These are phyloP conservation scores for Condylostylus longicornis DNA, from an alignment of 1,140 invertebrate genomes.

Conservation along the genomic window DNA sequence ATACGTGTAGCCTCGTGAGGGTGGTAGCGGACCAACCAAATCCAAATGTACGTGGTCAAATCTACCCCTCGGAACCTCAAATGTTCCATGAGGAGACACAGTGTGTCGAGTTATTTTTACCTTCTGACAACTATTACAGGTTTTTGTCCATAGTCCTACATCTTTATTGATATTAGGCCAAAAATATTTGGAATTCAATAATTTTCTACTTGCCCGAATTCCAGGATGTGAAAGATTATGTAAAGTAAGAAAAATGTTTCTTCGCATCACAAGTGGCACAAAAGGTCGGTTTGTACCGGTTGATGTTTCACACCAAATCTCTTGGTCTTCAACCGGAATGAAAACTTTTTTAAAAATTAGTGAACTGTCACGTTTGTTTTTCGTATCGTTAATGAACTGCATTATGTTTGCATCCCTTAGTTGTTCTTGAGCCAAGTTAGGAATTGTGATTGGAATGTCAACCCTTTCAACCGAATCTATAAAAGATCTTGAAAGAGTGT, in stretches of 20 bases:
- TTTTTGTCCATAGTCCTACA: background rate
- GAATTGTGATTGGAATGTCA: too few relatives aligned
- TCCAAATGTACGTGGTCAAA: conserved; percentile 21
- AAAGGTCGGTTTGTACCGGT: background rate
- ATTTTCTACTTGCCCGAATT: background rate
- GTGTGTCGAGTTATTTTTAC: conserved; percentile 18
- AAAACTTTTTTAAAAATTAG: background rate
- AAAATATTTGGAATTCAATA: too few relatives aligned
- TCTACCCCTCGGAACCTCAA: background rate
- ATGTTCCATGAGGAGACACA: background rate
- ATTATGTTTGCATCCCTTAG: background rate
- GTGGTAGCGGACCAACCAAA: conserved; percentile 24
- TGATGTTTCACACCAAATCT: background rate
- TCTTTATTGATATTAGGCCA: background rate
- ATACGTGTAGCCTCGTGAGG: conserved; percentile 19
- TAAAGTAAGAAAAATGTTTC: background rate
- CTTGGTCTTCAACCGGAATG: background rate
- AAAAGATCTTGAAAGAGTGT: conserved; percentile 2
- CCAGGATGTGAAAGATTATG: background rate
- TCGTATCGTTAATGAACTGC: background rate
- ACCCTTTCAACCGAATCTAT: too few relatives aligned
- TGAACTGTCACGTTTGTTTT: background rate
- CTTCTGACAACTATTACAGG: conserved; percentile 17
- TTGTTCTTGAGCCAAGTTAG: background rate
- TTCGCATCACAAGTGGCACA: background rate